Evolutionary conservation across 2,113 vertebrate genomes (phyloP), one percentile per base, ranked within the genome.

Genomic region (Himantopus leucocephalus): DNA sequence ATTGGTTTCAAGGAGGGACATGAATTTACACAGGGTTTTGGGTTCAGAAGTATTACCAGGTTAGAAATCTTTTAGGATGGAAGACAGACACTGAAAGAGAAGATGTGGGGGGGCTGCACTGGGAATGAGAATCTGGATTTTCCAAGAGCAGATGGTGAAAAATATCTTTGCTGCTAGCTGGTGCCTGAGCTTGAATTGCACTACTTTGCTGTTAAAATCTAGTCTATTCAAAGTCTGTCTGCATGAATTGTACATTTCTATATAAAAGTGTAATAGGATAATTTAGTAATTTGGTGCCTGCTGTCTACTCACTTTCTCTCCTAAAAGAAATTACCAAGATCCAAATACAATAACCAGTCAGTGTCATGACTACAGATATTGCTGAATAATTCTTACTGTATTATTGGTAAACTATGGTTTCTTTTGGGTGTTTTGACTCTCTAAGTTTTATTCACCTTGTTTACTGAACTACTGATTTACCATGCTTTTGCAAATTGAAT

Each of bases 91-190:
- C 60, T 89, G 30, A 56, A n/a, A 85, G 39, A 89, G 39, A 94
- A 95, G 95, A 94, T 88, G 91, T 85, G 94, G 80, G 94, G 76
- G 93, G 71, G 93, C 81, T 70, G 83, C 85, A 78, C 79, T 85
- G 85, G 67, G 92, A 94, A 95, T 50, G 58, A 95, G 91, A 94
- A 79, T 95, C 85, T 94, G 72, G 85, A 92, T 95, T 96, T 96
- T 97, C 95, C 85, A 88, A 81, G 88, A 96, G 80, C 94, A 97
- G 97, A 96, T 96, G 95, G 91, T 94, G 73, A 92, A 94, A 96
- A 96, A 96, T 93, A 58, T 94, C 86, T 95, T 97, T 37, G 34
- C 95, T 93, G 76, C 35, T 94, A 94, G 66, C 59, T 90, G 86
- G 66, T 90, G 94, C 92, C 88, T 94, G 52, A 68, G 82, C 71